Evolutionary conservation across 2,113 vertebrate genomes (phyloP).

Genomic region (Lampris megalopsis): DNA sequence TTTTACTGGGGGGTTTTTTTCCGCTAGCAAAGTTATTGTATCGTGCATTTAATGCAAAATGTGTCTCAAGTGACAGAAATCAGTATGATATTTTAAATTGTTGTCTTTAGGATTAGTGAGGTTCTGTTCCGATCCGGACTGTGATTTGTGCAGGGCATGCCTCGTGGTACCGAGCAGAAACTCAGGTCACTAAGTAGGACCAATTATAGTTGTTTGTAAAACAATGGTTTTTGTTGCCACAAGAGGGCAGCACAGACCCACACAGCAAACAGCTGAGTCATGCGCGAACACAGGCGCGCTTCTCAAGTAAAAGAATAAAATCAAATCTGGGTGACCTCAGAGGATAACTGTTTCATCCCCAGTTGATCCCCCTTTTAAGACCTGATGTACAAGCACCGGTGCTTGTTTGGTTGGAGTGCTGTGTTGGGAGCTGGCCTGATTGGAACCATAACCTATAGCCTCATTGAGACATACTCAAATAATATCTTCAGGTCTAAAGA

Average conservation of each 20-base stretch:
- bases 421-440: neutral
- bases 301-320: neutral
- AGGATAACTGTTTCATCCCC: neutral
- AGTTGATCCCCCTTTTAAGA: slow-evolving; percentile 20
- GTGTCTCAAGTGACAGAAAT: too few relatives aligned
- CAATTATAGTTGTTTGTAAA: too few relatives aligned
- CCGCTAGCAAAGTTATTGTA: too few relatives aligned
- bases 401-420: neutral
- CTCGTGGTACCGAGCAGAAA: too few relatives aligned
- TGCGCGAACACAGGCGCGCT: too few relatives aligned
- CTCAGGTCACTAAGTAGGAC: too few relatives aligned
- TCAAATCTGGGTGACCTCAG: slow-evolving; percentile 9
- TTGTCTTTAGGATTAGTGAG: too few relatives aligned
- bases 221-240: slow-evolving; percentile 12
- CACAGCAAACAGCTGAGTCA: neutral
- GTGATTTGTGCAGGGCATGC: too few relatives aligned
- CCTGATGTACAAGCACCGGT: neutral
- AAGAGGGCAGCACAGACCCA: slow-evolving; percentile 53
- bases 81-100: too few relatives aligned
- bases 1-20: too few relatives aligned
- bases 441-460: neutral
- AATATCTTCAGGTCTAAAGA: neutral
- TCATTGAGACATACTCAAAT: slow-evolving; percentile 9
- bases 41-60: too few relatives aligned
- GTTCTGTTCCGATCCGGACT: too few relatives aligned